These are phyloP conservation scores for Ips typographus DNA, from an alignment of 1,140 invertebrate genomes.

Conservation along the genomic window DNA sequence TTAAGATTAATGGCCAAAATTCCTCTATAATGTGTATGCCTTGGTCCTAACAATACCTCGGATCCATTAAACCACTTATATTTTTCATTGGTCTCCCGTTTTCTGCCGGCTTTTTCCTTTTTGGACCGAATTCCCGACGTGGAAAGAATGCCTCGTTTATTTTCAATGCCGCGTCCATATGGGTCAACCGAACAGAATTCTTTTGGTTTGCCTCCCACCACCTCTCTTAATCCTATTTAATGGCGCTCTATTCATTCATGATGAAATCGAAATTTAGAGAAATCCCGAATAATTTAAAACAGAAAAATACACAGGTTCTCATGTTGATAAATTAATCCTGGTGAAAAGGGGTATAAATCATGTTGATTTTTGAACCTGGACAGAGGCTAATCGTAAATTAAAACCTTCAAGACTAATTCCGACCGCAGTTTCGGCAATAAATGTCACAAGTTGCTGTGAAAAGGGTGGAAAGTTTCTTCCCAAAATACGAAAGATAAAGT, in stretches of 20 bases:
- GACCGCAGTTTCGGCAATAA: slow-evolving; percentile 3
- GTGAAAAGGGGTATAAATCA: slow-evolving; percentile 13
- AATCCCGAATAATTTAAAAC: background rate
- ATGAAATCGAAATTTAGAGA: background rate
- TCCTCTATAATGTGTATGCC: slow-evolving; percentile 31
- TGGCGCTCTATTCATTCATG: background rate
- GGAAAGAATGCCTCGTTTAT: slow-evolving; percentile 30
- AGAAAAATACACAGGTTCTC: no score
- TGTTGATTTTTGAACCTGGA: slow-evolving; percentile 9
- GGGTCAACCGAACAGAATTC: slow-evolving; percentile 12
- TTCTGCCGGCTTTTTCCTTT: slow-evolving; percentile 16
- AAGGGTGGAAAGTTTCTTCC: slow-evolving; percentile 9
- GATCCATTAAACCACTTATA: slow-evolving; percentile 35
- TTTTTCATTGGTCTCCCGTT: slow-evolving; percentile 33
- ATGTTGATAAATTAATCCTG: background rate
- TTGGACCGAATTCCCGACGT: slow-evolving; percentile 15
- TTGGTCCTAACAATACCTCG: slow-evolving; percentile 24
- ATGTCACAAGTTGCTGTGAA: slow-evolving; percentile 14
- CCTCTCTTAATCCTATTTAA: background rate
- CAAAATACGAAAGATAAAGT: no score
- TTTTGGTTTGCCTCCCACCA: slow-evolving; percentile 2
- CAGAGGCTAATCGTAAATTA: slow-evolving; percentile 19
- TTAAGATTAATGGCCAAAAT: slow-evolving; percentile 33
- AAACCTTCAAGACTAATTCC: slow-evolving; percentile 8
- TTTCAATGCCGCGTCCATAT: slow-evolving; percentile 7